These are phyloP conservation scores for Rhagophthalmus giganteus DNA, from an alignment of 2,888 invertebrate genomes.

Conservation along the genomic window DNA sequence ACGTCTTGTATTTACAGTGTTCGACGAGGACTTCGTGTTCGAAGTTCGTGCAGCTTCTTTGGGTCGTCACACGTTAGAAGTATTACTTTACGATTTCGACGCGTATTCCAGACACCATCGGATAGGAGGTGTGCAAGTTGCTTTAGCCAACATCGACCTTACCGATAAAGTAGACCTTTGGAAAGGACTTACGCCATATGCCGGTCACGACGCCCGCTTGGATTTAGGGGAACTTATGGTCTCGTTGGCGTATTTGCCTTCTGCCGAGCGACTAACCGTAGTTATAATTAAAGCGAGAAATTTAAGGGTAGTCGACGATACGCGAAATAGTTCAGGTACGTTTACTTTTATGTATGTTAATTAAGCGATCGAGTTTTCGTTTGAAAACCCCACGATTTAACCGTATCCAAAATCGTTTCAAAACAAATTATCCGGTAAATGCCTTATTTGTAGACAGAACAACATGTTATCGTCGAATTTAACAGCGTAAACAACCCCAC, in stretches of 20 bases:
- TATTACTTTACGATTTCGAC: slow-evolving; percentile 67
- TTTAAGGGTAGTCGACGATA: slow-evolving; percentile 54
- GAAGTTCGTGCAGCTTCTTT: slow-evolving; percentile 62
- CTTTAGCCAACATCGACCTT: slow-evolving; percentile 61
- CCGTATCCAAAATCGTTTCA: too few relatives aligned
- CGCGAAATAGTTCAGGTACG: slow-evolving; percentile 52
- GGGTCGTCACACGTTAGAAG: slow-evolving; percentile 61
- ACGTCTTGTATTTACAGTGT: slow-evolving; percentile 56
- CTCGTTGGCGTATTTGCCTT: slow-evolving; percentile 60
- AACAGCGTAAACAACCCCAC: too few relatives aligned
- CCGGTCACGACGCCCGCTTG: slow-evolving; percentile 56
- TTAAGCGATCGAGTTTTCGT: too few relatives aligned
- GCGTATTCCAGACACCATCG: slow-evolving; percentile 67
- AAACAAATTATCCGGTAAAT: too few relatives aligned
- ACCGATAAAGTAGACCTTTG: slow-evolving; percentile 61
- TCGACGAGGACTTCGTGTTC: slow-evolving; percentile 71
- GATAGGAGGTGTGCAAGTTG: slow-evolving; percentile 64
- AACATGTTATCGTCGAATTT: too few relatives aligned
- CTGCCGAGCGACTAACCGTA: slow-evolving; percentile 63
- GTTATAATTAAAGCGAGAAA: slow-evolving; percentile 62
- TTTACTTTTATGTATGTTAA: too few relatives aligned
- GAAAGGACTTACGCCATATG: slow-evolving; percentile 60
- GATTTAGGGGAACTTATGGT: slow-evolving; percentile 62
- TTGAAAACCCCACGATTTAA: too few relatives aligned
- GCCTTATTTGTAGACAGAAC: too few relatives aligned